Evolutionary conservation across 2,888 invertebrate genomes (phyloP), one percentile per base, ranked within the genome.

Genomic region (Mesoligia furuncula): DNA sequence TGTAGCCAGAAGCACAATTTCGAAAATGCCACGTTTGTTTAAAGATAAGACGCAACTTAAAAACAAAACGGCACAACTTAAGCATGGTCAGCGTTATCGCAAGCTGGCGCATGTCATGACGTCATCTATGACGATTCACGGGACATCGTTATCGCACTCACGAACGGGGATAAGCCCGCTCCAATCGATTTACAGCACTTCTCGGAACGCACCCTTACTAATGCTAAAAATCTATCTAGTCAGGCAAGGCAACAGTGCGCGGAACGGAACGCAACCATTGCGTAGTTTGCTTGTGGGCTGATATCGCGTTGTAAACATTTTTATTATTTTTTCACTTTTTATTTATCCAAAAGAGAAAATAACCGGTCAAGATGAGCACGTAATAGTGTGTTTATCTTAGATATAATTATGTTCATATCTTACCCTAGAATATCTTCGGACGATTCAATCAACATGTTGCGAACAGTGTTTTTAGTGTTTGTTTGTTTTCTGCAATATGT

Each of bases 401-500:
- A 72, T 51, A 36, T 61, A 88, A 81, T 77, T 86, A 81, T 72
- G 73, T 87, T 87, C 70, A 31, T 81, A 79, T 73, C 57, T 80
- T 81, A 71, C 36, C 54, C 54, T 39, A 77, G 69, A 80, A 62
- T 61, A 31, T 76, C 74, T 70, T 83, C 82, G 85, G 87, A 84
- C 67, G 45, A 72, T 70, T 77, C 48, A 36, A 77, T 69, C 68
- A 88, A 64, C 83, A 93, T 93, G 93, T 90, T 89, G 91, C 87
- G 90, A 76, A 85, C 72, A 77, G 85, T 92, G 85, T 87, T 92
- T 90, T 91, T 89, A 90, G 89, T 93, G 84, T 86, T 92, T 86
- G 77, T 92, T 87, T 92, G 87, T 90, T 88, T 91, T 81, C 79
- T 92, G 48, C 90, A 94, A 73, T 90, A 90, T 92, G 93, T 91